A percentile compares a stretch with the other conserved stretches of the same genome.
Evolutionary conservation across 2,888 invertebrate species (phyloP).

Genomic region (Unio pictorum): DNA sequence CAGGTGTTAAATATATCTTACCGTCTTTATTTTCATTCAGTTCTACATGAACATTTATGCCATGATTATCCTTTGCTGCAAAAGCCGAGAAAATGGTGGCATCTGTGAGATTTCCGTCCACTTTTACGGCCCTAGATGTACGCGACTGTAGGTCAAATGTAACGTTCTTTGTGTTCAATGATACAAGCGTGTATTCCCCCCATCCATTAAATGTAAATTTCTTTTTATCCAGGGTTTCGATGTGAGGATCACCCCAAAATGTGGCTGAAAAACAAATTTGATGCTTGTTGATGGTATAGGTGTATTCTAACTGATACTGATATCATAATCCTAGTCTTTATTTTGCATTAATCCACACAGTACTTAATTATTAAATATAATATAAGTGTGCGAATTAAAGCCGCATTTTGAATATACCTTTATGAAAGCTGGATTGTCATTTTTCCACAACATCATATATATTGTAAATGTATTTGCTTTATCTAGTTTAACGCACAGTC

Average conservation of each 20-base stretch:
- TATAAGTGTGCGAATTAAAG: too few species aligned
- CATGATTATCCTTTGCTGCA: conserved; percentile 24
- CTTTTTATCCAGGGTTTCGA: conserved; percentile 27
- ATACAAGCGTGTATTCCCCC: conserved; percentile 33
- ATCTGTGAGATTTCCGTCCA: conserved; percentile 18
- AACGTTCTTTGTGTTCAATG: not conserved
- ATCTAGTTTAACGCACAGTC: too few species aligned
- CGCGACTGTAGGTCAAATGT: not conserved
- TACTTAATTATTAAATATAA: too few species aligned
- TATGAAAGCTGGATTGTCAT: too few species aligned
- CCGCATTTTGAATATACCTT: too few species aligned
- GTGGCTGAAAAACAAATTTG: conserved; percentile 4
- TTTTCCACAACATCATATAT: too few species aligned
- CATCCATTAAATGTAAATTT: conserved; percentile 39
- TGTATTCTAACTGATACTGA: not conserved
- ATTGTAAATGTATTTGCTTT: too few species aligned
- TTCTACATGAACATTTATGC: conserved; percentile 24
- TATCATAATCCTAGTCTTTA: too few species aligned
- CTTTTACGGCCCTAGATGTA: conserved; percentile 1
- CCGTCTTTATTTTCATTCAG: conserved; percentile 21
- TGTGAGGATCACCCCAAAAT: conserved; percentile 36
- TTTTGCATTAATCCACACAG: too few species aligned
- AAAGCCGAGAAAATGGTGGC: conserved; percentile 45
- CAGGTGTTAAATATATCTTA: not conserved
- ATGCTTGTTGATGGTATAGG: too few species aligned